Base-by-base conservation (phyloP, 2,888 invertebrate species). In the Melanotus villosus region DNA sequence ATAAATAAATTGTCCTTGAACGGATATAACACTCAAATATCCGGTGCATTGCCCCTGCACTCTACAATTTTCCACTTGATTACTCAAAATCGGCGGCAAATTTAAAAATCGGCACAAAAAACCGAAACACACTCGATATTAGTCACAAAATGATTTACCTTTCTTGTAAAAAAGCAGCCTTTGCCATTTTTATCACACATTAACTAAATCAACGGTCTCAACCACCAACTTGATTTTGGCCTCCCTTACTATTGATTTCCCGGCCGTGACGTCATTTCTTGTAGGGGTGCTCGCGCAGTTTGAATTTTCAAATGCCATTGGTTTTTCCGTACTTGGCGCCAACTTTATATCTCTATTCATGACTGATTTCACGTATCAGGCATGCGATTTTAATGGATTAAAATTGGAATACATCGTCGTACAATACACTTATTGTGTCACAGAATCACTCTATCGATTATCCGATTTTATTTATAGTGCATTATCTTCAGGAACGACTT, bases 161-260 rank as follows among this genome's bases (percentile, higher is more conserved):
- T 88, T 84, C 87, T 86, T 75, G 88, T 86, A 83, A 89, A 90
- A 86, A 91, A 91, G 86, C 91, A 92, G 84, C 91, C 91, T 81
- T 89, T 89, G 84, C 89, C 89, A 85, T 89, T 89, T 86, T 89
- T 89, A 87, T 91, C 91, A 84, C 91, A 91, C 91, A 91, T 91
- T 82, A 84, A 85, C 84, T 81, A 80, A 80, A 79, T 67, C 73
- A 67, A 75, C 68, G 65, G 70, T 64, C 72, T 66, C 71, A 73
- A 75, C 77, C 80, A 78, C 80, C 81, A 79, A 80, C 81, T 81
- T 79, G 79, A 78, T 78, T 78, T 80, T 73, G 74, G 77, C 76
- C 78, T 76, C 78, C 78, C 78, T 74, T 74, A 75, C 77, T 81
- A 81, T 80, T 81, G 81, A 80, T 81, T 80, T 79, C 74, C 74